Percentiles rank a stretch among this genome's conserved stretches.
These are phyloP conservation scores for Mustela lutreola DNA, from an alignment of 2,113 vertebrate species.

Conservation along the genomic window DNA sequence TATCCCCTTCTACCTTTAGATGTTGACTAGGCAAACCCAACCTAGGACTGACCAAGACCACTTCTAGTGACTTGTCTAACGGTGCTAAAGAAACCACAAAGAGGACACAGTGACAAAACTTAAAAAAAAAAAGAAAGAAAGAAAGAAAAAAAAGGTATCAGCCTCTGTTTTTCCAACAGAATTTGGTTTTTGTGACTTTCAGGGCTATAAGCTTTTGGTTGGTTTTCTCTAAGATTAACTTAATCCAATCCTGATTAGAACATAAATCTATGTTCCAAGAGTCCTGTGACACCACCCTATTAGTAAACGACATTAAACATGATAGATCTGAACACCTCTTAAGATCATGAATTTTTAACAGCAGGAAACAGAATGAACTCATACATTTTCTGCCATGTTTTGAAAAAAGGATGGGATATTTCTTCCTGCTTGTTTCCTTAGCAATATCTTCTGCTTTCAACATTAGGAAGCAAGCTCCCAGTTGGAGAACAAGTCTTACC, in stretches of 20 bases:
- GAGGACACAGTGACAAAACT: neutral
- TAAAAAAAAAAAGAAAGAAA: neutral
- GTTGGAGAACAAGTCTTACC: neutral
- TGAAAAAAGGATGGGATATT: neutral
- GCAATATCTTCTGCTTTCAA: neutral
- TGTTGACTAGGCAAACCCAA: neutral
- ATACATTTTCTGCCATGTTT: neutral
- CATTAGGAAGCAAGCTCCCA: neutral
- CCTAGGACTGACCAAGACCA: neutral
- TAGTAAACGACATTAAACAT: neutral
- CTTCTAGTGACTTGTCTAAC: neutral
- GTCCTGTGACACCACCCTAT: neutral
- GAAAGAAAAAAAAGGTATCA: neutral
- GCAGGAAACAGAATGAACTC: neutral
- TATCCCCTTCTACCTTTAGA: neutral
- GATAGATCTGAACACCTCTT: neutral
- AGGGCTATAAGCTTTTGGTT: neutral
- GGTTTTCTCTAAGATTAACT: neutral
- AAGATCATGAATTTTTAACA: neutral
- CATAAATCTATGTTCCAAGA: neutral
- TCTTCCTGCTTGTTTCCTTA: neutral
- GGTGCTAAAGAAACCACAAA: neutral
- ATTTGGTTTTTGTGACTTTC: conserved; percentile 34
- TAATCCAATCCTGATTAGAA: neutral
- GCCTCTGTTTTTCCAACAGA: conserved; percentile 11